Evolutionary conservation across 2,113 vertebrate species (phyloP), one percentile per base, ranked within the genome.

Genomic region (Callopanchax toddi): DNA sequence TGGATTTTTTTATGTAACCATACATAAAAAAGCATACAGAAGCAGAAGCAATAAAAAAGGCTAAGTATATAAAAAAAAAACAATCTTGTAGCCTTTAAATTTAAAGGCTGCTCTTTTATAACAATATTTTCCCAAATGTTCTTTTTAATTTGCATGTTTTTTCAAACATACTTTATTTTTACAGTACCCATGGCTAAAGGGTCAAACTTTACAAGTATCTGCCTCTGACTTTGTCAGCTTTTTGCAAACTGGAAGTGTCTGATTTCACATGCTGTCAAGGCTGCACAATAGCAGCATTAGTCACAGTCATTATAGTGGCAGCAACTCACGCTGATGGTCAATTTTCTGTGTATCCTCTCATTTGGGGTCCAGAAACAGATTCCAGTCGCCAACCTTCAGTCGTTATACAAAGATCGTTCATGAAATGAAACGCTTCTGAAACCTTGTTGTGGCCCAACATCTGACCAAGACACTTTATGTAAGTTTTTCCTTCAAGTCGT

Each of bases 251-350:
- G 45, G 32, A 48, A 57, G 55, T 60, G 45, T 62, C 32, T 34
- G 18, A 71, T 75, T 75, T 61, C 46, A 76, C 20, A 50, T 66
- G 49, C 22, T 75, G 62, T 45, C 51, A 58, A 40, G 42, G 29
- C 20, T 6, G 15, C 48, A 48, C 12, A 68, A 34, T 52, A 7
- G 22, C 16, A 18, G 23, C 20, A 59, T 81, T 60, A 39, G 32
- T 37, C 43, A 25, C 25, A 37, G 55, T 44, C 55, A 37, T 36
- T 32, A 25, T 34, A 32, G 22, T 34, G 60, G 51, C 48, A 51
- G 18, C 26, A 56, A 42, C 39, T 56, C 32, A 37, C 36, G 21
- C 10, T 39, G 48, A 44, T 34, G 25, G 58, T 32, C 16, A 42
- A 58, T 59, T 65, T 34, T 48, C 25, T 65, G 34, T 18, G 32